Conservation (phyloP, 2,113 vertebrate species). For the western clawed frog (Xenopus tropicalis) region DNA sequence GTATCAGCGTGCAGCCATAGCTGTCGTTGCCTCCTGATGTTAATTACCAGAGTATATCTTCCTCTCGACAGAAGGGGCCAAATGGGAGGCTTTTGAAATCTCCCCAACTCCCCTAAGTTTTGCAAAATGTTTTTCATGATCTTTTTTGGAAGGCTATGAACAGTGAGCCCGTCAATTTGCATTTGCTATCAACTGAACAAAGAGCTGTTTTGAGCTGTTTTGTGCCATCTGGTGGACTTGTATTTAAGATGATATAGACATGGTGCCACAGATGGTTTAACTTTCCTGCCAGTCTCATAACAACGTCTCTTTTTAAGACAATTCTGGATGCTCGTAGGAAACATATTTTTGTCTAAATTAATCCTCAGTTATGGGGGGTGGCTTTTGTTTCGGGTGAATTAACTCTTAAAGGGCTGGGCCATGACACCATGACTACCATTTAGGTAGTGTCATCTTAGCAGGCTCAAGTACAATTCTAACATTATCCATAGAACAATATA, state of each 20-base stretch:
- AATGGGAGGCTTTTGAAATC: slow-evolving; percentile 33
- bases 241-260: slow-evolving; percentile 22
- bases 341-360: too few species aligned
- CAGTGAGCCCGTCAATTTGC: slow-evolving; percentile 21
- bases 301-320: too few species aligned
- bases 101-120: background rate
- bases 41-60: slow-evolving; percentile 22
- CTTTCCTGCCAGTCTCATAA: slow-evolving; percentile 16
- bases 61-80: slow-evolving; percentile 29
- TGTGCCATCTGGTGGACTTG: slow-evolving; percentile 32
- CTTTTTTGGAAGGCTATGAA: slow-evolving; percentile 29
- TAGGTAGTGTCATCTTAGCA: too few species aligned
- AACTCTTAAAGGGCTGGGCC: too few species aligned
- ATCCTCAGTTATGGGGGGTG: too few species aligned
- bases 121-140: slow-evolving; percentile 17
- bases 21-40: slow-evolving; percentile 8
- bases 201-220: slow-evolving; percentile 4
- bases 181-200: slow-evolving; percentile 12
- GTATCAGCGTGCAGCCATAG: background rate
- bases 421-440: too few species aligned
- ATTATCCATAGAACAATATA: too few species aligned
- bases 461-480: too few species aligned
- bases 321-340: too few species aligned
- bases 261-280: slow-evolving; percentile 30
- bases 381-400: too few species aligned